phyloP scores from a whole-genome alignment of 2,113 vertebrate genomes.

The Oreochromis aureus region DNA sequence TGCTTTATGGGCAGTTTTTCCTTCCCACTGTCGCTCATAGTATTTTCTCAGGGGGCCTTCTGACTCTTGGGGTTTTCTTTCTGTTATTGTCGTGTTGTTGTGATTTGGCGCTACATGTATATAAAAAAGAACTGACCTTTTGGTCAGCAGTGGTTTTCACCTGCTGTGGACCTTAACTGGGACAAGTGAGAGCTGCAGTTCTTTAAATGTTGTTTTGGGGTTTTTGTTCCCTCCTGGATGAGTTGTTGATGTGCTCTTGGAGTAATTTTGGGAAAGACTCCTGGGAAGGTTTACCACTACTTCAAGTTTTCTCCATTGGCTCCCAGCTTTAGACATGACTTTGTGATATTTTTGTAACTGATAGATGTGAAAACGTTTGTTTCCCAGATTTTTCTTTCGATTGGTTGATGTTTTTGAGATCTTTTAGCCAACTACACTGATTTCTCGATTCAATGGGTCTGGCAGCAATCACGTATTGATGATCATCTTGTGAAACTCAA shows the following conservation, averaged over 20 bases:
- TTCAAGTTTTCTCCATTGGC: neutral
- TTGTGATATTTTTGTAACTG: neutral
- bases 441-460: neutral
- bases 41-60: neutral
- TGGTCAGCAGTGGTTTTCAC: neutral
- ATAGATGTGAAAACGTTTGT: neutral
- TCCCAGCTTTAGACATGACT: neutral
- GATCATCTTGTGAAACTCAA: neutral
- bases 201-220: neutral
- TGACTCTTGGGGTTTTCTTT: neutral
- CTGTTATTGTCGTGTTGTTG: neutral
- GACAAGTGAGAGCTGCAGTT: neutral
- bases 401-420: neutral
- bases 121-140: neutral
- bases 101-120: neutral
- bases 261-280: neutral
- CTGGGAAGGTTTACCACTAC: neutral
- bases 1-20: neutral
- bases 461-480: neutral
- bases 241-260: neutral
- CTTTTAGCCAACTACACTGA: neutral
- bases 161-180: neutral
- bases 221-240: neutral
- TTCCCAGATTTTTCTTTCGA: neutral
- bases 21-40: neutral